phyloP scores from a whole-genome alignment of 2,797 vertebrate species.

The Crypturellus tataupa region DNA sequence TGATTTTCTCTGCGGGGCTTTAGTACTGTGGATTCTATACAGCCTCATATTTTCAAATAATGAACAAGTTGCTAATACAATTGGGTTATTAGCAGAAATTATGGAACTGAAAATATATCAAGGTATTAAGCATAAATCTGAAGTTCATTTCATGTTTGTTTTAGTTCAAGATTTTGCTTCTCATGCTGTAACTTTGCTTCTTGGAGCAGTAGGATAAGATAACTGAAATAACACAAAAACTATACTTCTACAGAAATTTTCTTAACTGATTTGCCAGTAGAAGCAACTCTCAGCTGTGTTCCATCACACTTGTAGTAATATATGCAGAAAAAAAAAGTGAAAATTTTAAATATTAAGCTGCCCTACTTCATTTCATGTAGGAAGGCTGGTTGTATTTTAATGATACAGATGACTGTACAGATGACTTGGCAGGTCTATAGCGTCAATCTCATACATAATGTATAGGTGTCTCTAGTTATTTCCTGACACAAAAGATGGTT shows the following conservation, averaged over 20 bases:
- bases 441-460: not conserved
- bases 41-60: not conserved
- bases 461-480: not conserved
- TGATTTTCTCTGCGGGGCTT: not conserved
- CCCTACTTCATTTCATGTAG: not conserved
- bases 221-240: not conserved
- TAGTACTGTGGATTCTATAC: not conserved
- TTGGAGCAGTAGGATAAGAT: not conserved
- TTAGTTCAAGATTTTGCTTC: not conserved
- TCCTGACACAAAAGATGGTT: not conserved
- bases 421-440: not conserved
- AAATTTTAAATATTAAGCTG: not conserved
- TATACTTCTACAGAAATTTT: not conserved
- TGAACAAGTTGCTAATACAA: not conserved
- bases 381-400: conserved; percentile 1
- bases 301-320: not conserved
- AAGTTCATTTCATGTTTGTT: not conserved
- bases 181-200: not conserved
- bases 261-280: not conserved
- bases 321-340: not conserved
- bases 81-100: not conserved
- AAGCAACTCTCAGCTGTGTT: not conserved
- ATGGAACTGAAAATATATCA: not conserved
- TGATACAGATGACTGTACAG: not conserved
- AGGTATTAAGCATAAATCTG: not conserved